A percentile compares a stretch with the other conserved stretches of the same genome.
phyloP scores from a whole-genome alignment of 2,113 vertebrate species.

The Chrysochloris asiatica region DNA sequence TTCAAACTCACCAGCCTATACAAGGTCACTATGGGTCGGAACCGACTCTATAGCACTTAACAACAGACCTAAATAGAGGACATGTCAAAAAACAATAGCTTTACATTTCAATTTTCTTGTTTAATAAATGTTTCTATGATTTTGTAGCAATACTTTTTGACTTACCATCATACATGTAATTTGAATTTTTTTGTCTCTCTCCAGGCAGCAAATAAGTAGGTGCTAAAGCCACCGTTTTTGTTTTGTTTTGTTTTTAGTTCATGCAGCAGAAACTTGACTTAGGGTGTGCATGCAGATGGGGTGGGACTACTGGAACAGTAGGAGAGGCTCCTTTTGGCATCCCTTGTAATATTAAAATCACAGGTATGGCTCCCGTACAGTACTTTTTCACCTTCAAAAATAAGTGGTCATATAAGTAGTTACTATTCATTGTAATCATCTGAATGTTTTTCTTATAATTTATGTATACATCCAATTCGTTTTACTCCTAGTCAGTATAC shows the following conservation, averaged over 20 bases:
- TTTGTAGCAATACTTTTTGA: too few relatives aligned
- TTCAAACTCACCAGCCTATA: too few relatives aligned
- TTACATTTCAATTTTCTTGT: too few relatives aligned
- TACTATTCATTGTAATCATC: constrained; percentile 44
- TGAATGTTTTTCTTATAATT: constrained; percentile 52
- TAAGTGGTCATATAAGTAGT: constrained; percentile 55
- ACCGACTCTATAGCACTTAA: too few relatives aligned
- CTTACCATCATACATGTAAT: constrained; percentile 40
- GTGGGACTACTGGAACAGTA: constrained; percentile 88
- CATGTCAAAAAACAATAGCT: too few relatives aligned
- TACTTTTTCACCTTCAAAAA: constrained; percentile 65
- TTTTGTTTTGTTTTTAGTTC: constrained; percentile 87
- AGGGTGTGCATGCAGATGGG: constrained; percentile 91
- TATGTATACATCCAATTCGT: constrained; percentile 43
- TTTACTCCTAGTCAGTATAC: constrained; percentile 37
- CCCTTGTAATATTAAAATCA: constrained; percentile 95
- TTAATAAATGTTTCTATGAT: too few relatives aligned
- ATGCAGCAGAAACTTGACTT: constrained; percentile 88
- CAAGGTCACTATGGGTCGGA: too few relatives aligned
- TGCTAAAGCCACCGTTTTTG: constrained; percentile 77
- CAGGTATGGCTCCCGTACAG: constrained; percentile 86
- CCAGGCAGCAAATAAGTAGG: constrained; percentile 54
- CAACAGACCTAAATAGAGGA: too few relatives aligned
- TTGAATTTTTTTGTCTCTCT: constrained; percentile 62
- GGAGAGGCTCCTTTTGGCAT: constrained; percentile 94